Evolutionary conservation across 2,888 invertebrate species (phyloP), one percentile per base, ranked within the genome.

Genomic region (Scelioninae gen. 1): DNA sequence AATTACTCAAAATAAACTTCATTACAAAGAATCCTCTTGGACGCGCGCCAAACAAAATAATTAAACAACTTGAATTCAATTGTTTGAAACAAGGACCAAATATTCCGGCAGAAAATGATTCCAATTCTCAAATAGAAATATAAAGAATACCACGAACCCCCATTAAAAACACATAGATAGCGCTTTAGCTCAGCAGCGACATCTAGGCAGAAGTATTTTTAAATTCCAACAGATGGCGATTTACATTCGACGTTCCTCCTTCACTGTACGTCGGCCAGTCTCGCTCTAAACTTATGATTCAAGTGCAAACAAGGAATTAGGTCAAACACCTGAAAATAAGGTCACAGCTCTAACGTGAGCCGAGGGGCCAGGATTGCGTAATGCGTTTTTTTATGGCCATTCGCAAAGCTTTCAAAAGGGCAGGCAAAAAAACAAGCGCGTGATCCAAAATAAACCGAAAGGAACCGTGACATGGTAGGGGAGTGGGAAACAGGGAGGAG

Each of bases 301-400:
- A 72, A 66, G 58, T 66, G 63, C 56, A 56, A 45, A 49, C 63
- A 53, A 69, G 74, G 71, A 83, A 83, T 83, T 79, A 60, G 78
- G 78, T 75, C 78, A 83, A 71, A 79, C 78, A 75, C 69, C 65
- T 79, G 78, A 83, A 79, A 83, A 83, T 79, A 65, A 55, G 83
- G 83, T 76, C 79, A 75, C 55, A 53, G 51, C 65, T 71, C 51
- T 68, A 55, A 60, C 66, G 45, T n/a, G n/a, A n/a, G n/a, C 9
- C 56, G 62, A 66, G 51, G 32, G 49, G 55, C 7, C 49, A 29
- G 58, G 16, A 47, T 79, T 71, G 45, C 58, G 65, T 72, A 79
- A 79, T 34, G 23, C 66, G 34, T 9, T 15, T 63, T 58, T 76
- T 60, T 56, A 23, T 32, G 51, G 43, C 45, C n/a, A n/a, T n/a